A percentile compares a stretch with the other conserved stretches of the same genome.
These are phyloP conservation scores for Brachyhypopomus gauderio DNA, from an alignment of 2,113 vertebrate genomes.

Conservation along the genomic window DNA sequence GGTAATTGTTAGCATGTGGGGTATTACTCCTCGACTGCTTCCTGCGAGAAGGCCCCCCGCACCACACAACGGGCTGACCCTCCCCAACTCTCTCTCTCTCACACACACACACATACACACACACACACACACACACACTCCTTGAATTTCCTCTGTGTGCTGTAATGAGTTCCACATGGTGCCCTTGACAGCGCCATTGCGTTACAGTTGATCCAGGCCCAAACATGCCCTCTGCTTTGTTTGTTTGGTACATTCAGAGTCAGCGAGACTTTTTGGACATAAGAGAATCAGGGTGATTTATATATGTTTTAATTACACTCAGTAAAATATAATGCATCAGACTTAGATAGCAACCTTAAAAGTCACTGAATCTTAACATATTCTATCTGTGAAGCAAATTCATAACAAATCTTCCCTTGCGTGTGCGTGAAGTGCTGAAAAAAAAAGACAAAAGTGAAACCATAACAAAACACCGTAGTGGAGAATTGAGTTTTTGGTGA, in stretches of 20 bases:
- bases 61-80: no score
- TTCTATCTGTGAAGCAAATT: neutral
- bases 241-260: constrained; percentile 35
- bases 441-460: neutral
- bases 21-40: constrained; percentile 34
- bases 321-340: constrained; percentile 21
- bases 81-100: neutral
- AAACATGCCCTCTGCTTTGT: constrained; percentile 34
- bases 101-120: constrained; percentile 6
- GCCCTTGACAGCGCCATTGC: constrained; percentile 27
- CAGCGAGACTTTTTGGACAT: neutral
- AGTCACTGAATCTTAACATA: neutral
- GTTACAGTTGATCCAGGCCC: constrained; percentile 30
- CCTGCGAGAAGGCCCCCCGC: constrained; percentile 26
- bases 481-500: neutral
- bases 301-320: neutral
- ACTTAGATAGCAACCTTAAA: neutral
- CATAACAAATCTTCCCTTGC: no score
- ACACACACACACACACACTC: neutral
- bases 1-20: constrained; percentile 54
- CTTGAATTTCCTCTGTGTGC: constrained; percentile 24
- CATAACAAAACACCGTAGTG: neutral
- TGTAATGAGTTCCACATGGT: constrained; percentile 59
- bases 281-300: neutral
- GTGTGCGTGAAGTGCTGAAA: no score